A percentile compares a stretch with the other conserved stretches of the same genome.
Conservation (phyloP, 2,888 invertebrate species). For the Venustoraphidia nigricollis region DNA sequence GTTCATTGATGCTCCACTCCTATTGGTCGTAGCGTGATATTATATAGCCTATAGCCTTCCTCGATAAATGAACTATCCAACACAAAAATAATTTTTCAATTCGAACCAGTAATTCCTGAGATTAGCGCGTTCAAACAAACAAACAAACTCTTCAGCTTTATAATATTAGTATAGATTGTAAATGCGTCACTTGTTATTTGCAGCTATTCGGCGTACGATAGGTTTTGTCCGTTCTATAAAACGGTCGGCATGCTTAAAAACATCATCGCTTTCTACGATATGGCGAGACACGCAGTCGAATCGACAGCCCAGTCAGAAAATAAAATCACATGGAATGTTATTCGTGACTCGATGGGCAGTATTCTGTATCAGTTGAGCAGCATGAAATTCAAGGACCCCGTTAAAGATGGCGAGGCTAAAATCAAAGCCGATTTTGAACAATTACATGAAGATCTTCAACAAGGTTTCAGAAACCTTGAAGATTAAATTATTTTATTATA, state of each 20-base stretch:
- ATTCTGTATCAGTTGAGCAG: constrained; percentile 93
- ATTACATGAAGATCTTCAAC: constrained; percentile 90
- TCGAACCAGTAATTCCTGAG: too few species aligned
- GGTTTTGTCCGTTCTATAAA: constrained; percentile 99
- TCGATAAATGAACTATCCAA: too few species aligned
- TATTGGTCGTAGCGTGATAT: too few species aligned
- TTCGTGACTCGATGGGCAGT: constrained; percentile 92
- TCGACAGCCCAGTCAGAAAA: constrained; percentile 97
- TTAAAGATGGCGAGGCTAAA: constrained; percentile 94
- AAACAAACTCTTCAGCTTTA: too few species aligned
- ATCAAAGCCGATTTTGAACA: constrained; percentile 96
- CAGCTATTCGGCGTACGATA: constrained; percentile 80
- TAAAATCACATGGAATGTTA: constrained; percentile 96
- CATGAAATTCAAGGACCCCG: constrained; percentile 99
- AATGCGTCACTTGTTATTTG: constrained; percentile 2
- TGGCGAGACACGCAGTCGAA: constrained; percentile 95
- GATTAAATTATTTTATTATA: constrained; percentile 45
- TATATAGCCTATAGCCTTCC: too few species aligned
- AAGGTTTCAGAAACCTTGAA: constrained; percentile 96
- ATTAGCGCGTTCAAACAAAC: too few species aligned
- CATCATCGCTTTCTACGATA: constrained; percentile 96
- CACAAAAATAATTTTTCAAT: too few species aligned
- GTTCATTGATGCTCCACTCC: too few species aligned
- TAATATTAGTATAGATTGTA: too few species aligned
- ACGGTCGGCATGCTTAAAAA: constrained; percentile 97